Evolutionary conservation across 2,797 vertebrate species (phyloP).

Genomic region (Glyptemys insculpta): DNA sequence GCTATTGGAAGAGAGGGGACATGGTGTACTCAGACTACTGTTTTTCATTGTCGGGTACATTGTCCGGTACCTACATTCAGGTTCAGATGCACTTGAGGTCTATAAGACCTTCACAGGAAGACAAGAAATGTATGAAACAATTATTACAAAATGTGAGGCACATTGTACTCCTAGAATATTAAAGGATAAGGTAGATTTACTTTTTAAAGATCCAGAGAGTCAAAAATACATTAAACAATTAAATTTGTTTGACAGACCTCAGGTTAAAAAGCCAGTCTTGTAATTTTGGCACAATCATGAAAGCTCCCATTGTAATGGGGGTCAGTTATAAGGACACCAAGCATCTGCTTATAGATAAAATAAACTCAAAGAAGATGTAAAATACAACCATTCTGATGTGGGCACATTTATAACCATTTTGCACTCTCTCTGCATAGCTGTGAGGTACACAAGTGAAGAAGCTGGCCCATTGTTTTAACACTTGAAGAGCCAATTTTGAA

Average conservation of each 20-base stretch:
- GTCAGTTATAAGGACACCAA: neutral
- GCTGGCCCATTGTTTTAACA: no score
- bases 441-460: no score
- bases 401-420: no score
- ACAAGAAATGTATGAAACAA: conserved; percentile 9
- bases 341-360: neutral
- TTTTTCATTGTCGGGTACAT: neutral
- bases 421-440: no score
- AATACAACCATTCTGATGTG: no score
- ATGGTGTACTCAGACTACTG: neutral
- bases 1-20: neutral
- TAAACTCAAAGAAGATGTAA: no score
- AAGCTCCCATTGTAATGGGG: neutral
- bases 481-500: no score
- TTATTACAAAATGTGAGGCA: conserved; percentile 29
- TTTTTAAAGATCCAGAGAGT: conserved; percentile 28
- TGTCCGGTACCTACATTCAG: no score
- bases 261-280: conserved; percentile 23
- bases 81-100: conserved; percentile 26
- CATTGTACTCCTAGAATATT: neutral
- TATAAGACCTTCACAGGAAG: conserved; percentile 12
- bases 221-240: conserved; percentile 6
- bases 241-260: neutral
- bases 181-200: neutral
- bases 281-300: conserved; percentile 23